phyloP scores from a whole-genome alignment of 2,888 invertebrate species.

The Leptodirus hochenwartii region DNA sequence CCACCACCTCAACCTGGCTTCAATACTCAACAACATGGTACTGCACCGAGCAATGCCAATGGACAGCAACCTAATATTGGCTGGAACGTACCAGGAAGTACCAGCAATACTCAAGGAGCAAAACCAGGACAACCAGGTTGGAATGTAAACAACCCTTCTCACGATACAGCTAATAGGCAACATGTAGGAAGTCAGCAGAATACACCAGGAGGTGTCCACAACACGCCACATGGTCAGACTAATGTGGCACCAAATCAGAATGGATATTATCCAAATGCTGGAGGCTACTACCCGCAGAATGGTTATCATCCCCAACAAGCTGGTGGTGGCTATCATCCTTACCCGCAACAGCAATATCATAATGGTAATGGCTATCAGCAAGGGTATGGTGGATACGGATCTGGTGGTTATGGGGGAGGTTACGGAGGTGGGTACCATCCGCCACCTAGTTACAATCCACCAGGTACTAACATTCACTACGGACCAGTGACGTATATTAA shows the following conservation, averaged over 20 bases:
- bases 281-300: constrained; percentile 4
- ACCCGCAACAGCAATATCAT: constrained; percentile 4
- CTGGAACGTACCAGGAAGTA: too few relatives aligned
- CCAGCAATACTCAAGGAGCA: background rate
- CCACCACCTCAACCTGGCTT: too few relatives aligned
- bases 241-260: constrained; percentile 8
- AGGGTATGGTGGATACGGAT: constrained; percentile 9
- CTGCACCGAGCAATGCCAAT: too few relatives aligned
- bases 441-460: constrained; percentile 9
- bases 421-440: constrained; percentile 8
- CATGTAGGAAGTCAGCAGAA: background rate
- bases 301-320: constrained; percentile 9
- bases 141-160: too few relatives aligned
- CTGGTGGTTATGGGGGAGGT: constrained; percentile 3
- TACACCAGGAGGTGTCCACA: too few relatives aligned
- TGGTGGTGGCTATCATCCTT: constrained; percentile 5
- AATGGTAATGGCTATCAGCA: constrained; percentile 6
- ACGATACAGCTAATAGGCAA: background rate
- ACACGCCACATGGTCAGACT: too few relatives aligned
- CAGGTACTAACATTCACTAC: constrained; percentile 12
- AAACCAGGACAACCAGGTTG: constrained; percentile 6
- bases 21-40: too few relatives aligned
- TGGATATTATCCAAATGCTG: constrained; percentile 7
- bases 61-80: too few relatives aligned
- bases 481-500: constrained; percentile 12